Evolutionary conservation across 2,113 vertebrate species (phyloP).

Genomic region (Gymnorhina tibicen): DNA sequence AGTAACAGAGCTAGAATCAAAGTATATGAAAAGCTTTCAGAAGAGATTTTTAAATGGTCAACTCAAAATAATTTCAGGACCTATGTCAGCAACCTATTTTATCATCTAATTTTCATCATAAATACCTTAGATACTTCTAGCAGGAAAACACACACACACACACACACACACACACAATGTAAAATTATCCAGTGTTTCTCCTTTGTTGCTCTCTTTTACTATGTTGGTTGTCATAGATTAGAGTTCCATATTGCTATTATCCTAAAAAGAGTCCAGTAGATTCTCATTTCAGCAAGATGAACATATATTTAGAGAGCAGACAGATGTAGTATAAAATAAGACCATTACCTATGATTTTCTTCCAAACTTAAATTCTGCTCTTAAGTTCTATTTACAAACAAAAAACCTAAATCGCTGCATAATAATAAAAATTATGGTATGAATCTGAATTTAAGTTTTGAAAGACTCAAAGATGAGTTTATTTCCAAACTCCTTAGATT

Average conservation of each 20-base stretch:
- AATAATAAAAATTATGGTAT: not conserved
- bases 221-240: not conserved
- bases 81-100: not conserved
- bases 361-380: not conserved
- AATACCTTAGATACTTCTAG: not conserved
- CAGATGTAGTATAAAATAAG: not conserved
- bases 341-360: not conserved
- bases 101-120: not conserved
- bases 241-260: not conserved
- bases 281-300: not conserved
- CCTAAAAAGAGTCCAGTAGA: not conserved
- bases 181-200: not conserved
- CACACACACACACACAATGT: not conserved
- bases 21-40: not conserved
- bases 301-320: not conserved
- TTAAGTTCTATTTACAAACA: not conserved
- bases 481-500: not conserved
- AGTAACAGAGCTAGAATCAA: not conserved
- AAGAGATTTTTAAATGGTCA: not conserved
- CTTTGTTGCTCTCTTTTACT: not conserved
- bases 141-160: not conserved
- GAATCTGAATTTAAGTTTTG: not conserved
- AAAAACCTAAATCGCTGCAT: not conserved
- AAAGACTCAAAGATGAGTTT: not conserved
- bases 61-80: not conserved